phyloP scores from a whole-genome alignment of 2,888 invertebrate species.

The Volucella inanis region DNA sequence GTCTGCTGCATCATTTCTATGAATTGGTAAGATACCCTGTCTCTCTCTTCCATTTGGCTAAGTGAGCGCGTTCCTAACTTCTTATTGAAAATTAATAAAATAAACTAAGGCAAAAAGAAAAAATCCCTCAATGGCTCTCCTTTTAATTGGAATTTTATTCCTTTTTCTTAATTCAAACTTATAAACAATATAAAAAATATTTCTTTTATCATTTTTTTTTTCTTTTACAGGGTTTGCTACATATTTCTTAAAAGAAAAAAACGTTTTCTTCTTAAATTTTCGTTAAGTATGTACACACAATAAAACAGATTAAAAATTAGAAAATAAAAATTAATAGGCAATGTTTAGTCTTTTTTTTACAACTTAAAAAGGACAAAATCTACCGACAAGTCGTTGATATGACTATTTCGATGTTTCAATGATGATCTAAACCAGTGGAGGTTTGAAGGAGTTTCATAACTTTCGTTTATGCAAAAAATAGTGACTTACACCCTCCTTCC shows the following conservation, averaged over 20 bases:
- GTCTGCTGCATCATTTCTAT: no score
- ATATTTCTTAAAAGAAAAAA: background rate
- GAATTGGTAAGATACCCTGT: no score
- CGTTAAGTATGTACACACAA: slow-evolving; percentile 62
- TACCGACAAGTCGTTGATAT: background rate
- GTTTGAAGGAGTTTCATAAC: background rate
- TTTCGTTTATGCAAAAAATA: slow-evolving; percentile 8
- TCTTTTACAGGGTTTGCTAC: slow-evolving; percentile 40
- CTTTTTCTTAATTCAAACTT: slow-evolving; percentile 70
- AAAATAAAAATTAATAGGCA: slow-evolving; percentile 14
- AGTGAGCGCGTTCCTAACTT: no score
- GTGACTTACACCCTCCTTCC: slow-evolving; percentile 3
- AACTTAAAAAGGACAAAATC: slow-evolving; percentile 10
- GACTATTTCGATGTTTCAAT: slow-evolving; percentile 21
- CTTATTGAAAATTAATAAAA: no score
- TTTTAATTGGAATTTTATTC: slow-evolving; percentile 70
- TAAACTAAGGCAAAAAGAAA: background rate
- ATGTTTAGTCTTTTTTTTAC: slow-evolving; percentile 7
- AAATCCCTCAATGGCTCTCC: background rate
- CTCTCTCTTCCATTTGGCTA: no score
- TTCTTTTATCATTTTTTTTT: slow-evolving; percentile 23
- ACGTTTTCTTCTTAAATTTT: slow-evolving; percentile 35
- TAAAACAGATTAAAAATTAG: slow-evolving; percentile 27
- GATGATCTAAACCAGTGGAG: background rate
- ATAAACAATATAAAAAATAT: slow-evolving; percentile 71